A percentile compares a stretch with the other conserved stretches of the same genome.
Conservation (phyloP, 2,888 invertebrate genomes). For the Dermolepida albohirtum region DNA sequence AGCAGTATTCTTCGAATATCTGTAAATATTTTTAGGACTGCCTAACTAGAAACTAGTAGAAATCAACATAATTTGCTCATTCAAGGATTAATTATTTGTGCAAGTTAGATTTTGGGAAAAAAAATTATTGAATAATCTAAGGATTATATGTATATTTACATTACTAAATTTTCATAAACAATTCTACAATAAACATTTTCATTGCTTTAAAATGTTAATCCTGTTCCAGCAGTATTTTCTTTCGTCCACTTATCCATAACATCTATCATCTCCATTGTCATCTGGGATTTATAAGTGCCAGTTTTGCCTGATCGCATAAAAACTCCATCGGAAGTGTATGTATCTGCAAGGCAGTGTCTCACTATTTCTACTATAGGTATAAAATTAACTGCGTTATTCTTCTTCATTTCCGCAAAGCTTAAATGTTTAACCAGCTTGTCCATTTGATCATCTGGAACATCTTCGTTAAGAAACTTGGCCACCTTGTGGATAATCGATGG, state of each 20-base stretch:
- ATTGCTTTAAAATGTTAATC: conserved; percentile 23
- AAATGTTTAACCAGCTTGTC: conserved; percentile 63
- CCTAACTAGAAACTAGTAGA: too few relatives aligned
- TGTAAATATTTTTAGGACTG: too few relatives aligned
- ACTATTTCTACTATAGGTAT: conserved; percentile 45
- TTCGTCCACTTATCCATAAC: conserved; percentile 78
- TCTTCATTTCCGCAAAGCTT: conserved; percentile 67
- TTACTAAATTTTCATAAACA: not conserved
- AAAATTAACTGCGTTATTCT: conserved; percentile 66
- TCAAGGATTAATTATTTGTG: too few relatives aligned
- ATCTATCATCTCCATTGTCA: conserved; percentile 76
- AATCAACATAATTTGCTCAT: too few relatives aligned
- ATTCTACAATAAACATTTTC: not conserved
- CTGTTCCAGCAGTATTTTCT: conserved; percentile 66
- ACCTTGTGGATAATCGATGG: conserved; percentile 61
- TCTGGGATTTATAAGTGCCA: conserved; percentile 63
- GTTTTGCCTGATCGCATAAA: conserved; percentile 64
- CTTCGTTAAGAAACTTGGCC: conserved; percentile 62
- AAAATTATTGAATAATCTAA: too few relatives aligned
- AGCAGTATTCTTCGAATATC: too few relatives aligned
- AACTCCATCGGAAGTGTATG: conserved; percentile 13
- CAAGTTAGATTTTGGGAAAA: too few relatives aligned
- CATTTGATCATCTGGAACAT: conserved; percentile 59
- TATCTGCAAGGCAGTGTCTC: conserved; percentile 2
- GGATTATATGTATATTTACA: too few relatives aligned